These are phyloP conservation scores for Molorchus minor DNA, from an alignment of 2,888 invertebrate species.

Conservation along the genomic window DNA sequence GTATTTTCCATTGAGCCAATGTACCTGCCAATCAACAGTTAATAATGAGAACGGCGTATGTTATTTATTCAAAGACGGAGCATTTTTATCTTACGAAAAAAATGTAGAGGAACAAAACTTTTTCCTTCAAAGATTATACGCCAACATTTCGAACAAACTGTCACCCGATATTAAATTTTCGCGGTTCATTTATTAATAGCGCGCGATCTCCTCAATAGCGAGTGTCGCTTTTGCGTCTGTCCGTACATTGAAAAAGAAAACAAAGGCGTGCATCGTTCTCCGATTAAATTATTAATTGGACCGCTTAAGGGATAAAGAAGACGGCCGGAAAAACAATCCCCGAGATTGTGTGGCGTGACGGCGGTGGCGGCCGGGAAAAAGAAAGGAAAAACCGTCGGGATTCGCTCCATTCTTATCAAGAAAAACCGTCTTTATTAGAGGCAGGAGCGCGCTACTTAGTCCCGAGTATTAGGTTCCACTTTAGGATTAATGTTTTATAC, in stretches of 20 bases:
- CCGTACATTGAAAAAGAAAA: constrained; percentile 22
- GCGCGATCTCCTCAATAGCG: too few relatives aligned
- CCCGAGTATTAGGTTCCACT: constrained; percentile 30
- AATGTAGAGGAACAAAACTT: too few relatives aligned
- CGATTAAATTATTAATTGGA: constrained; percentile 46
- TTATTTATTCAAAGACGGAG: too few relatives aligned
- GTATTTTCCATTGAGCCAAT: too few relatives aligned
- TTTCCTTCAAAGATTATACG: too few relatives aligned
- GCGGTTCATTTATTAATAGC: constrained; percentile 13
- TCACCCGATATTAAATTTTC: too few relatives aligned
- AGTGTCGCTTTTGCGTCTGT: background rate
- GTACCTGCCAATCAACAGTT: too few relatives aligned
- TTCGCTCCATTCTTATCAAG: constrained; percentile 21
- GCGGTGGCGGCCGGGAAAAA: constrained; percentile 27
- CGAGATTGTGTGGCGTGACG: constrained; percentile 42
- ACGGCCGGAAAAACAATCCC: constrained; percentile 41
- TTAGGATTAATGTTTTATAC: constrained; percentile 30
- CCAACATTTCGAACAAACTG: too few relatives aligned
- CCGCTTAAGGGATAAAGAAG: constrained; percentile 41
- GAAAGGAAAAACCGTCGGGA: constrained; percentile 18
- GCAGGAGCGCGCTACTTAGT: constrained; percentile 22
- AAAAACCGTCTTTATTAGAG: constrained; percentile 19
- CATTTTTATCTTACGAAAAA: too few relatives aligned
- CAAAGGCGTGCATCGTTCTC: constrained; percentile 39
- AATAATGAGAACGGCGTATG: too few relatives aligned